Evolutionary conservation across 53 echinoderm and acorn worm genomes (phyloP).

Genomic region (Glandiceps talaboti): DNA sequence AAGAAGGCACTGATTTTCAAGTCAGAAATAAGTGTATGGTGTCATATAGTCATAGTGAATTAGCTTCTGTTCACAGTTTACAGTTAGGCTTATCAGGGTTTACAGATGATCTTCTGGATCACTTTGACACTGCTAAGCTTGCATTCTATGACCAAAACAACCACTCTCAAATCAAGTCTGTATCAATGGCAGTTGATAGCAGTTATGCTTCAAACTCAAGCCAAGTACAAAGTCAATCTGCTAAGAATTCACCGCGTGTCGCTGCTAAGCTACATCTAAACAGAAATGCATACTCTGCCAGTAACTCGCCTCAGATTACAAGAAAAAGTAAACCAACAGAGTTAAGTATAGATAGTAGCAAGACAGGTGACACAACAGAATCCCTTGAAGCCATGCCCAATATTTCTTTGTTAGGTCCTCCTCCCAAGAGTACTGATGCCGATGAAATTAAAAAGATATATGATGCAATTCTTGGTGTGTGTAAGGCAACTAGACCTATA

Average conservation of each 20-base stretch:
- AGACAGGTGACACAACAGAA: neutral
- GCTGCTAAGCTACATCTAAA: neutral
- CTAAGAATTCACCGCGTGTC: neutral
- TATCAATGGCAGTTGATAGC: no score
- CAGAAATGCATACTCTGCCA: neutral
- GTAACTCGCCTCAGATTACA: neutral
- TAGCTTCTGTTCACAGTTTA: neutral
- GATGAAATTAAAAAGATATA: neutral
- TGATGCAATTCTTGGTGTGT: neutral
- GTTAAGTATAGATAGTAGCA: neutral
- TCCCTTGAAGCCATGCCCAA: neutral
- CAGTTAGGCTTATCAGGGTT: neutral
- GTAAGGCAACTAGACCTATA: neutral
- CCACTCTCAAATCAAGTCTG: no score
- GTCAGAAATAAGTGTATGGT: neutral
- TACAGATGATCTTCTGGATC: neutral
- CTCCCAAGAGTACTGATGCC: neutral
- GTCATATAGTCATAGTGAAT: neutral
- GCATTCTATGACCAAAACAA: neutral
- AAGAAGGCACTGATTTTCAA: neutral
- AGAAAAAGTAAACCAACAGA: no score
- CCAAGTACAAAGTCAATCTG: neutral
- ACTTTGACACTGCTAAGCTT: neutral
- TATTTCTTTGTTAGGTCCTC: neutral
- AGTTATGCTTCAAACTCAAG: neutral